phyloP scores from a whole-genome alignment of 2,797 vertebrate species.

The Zonotrichia albicollis region DNA sequence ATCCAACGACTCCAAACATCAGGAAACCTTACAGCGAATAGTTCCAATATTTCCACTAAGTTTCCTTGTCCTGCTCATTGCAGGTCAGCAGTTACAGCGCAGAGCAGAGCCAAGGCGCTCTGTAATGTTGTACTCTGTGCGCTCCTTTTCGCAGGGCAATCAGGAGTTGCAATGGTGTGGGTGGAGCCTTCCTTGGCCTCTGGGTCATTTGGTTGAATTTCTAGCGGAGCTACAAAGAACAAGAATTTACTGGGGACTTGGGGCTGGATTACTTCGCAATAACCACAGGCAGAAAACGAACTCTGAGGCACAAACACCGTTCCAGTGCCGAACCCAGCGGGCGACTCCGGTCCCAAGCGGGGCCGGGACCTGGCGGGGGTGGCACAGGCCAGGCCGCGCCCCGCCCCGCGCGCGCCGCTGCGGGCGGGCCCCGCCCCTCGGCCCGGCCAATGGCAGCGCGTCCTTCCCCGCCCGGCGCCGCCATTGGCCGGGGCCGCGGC shows the following conservation, averaged over 20 bases:
- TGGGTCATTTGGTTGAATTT: too few relatives aligned
- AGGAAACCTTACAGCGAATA: not conserved
- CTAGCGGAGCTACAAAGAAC: fast-evolving
- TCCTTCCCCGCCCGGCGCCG: not conserved
- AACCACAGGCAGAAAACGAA: fast-evolving
- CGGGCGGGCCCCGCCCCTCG: not conserved
- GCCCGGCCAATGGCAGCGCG: not conserved
- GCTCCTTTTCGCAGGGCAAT: not conserved
- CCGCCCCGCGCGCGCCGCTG: not conserved
- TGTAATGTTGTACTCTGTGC: not conserved
- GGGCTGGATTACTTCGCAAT: too few relatives aligned
- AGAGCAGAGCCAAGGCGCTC: fast-evolving
- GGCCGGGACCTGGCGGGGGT: too few relatives aligned
- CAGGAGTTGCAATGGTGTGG: fast-evolving
- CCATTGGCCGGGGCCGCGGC: not conserved
- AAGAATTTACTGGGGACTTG: fast-evolving
- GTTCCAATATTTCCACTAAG: not conserved
- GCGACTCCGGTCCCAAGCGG: fast-evolving
- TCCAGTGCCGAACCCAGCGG: fast-evolving
- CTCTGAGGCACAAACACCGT: fast-evolving
- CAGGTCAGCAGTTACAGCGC: not conserved
- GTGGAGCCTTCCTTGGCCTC: fast-evolving
- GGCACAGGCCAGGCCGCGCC: not conserved
- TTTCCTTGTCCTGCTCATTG: not conserved
- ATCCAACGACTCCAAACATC: not conserved